A percentile compares a stretch with the other conserved stretches of the same genome.
Evolutionary conservation across 2,888 invertebrate species (phyloP).

Genomic region (Eupsilia transversa): DNA sequence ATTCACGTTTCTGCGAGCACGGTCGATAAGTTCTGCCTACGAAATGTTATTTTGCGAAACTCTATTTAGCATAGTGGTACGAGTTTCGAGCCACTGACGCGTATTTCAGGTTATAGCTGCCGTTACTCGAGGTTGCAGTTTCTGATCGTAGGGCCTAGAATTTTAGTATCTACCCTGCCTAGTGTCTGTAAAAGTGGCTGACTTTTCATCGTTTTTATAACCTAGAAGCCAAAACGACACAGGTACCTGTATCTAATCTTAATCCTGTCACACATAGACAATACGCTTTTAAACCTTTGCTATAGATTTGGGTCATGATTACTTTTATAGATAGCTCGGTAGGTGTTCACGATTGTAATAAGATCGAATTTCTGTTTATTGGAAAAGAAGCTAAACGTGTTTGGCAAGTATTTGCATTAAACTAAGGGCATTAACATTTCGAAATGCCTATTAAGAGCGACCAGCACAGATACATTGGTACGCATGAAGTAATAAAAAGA

Average conservation of each 20-base stretch:
- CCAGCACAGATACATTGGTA: constrained; percentile 67
- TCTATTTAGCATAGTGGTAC: constrained; percentile 52
- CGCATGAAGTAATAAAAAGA: constrained; percentile 78
- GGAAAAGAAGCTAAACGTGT: constrained; percentile 60
- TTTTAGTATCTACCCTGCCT: constrained; percentile 26
- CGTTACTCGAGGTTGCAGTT: constrained; percentile 36
- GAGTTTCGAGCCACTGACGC: constrained; percentile 45
- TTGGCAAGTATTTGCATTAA: constrained; percentile 65
- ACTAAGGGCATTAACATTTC: constrained; percentile 66
- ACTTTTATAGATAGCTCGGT: constrained; percentile 57
- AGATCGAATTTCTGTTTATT: constrained; percentile 57
- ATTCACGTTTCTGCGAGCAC: constrained; percentile 61
- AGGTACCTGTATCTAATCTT: constrained; percentile 27
- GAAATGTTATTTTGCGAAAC: constrained; percentile 62
- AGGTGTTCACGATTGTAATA: constrained; percentile 50
- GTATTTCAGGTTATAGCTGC: constrained; percentile 53
- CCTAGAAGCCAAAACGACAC: constrained; percentile 21
- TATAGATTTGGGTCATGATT: constrained; percentile 67
- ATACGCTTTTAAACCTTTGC: constrained; percentile 54
- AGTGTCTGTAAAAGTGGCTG: neutral
- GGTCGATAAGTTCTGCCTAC: constrained; percentile 58
- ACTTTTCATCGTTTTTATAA: constrained; percentile 27
- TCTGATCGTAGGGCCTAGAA: constrained; percentile 37
- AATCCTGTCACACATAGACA: constrained; percentile 24
- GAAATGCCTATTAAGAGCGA: constrained; percentile 61